These are phyloP conservation scores for Hipposideros larvatus DNA, from an alignment of 2,797 vertebrate genomes.

Conservation along the genomic window DNA sequence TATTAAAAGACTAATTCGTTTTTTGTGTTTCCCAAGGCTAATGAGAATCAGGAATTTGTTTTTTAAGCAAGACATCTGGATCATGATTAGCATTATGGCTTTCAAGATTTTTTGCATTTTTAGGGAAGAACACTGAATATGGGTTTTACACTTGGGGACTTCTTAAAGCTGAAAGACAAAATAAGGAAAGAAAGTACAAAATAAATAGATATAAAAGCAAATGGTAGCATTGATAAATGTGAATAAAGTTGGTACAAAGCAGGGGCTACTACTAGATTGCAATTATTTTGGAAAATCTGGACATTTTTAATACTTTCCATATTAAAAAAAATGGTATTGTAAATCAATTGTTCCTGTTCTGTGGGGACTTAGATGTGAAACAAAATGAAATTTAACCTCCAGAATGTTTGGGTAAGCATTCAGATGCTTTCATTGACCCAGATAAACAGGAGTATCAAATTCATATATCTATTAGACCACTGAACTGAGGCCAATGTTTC, in stretches of 20 bases:
- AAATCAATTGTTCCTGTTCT: not conserved
- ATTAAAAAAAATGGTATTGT: not conserved
- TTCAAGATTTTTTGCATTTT: not conserved
- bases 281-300: not conserved
- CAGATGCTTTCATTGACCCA: not conserved
- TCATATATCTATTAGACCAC: not conserved
- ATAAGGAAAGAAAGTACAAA: not conserved
- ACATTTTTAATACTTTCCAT: not conserved
- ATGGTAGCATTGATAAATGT: not conserved
- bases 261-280: not conserved
- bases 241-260: not conserved
- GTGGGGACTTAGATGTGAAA: not conserved
- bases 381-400: slow-evolving; percentile 1
- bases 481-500: not conserved
- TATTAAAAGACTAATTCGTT: not conserved
- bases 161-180: not conserved
- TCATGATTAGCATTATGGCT: not conserved
- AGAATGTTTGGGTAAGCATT: not conserved
- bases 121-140: not conserved
- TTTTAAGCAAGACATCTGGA: not conserved
- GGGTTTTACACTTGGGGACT: not conserved
- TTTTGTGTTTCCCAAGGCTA: not conserved
- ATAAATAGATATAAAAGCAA: not conserved
- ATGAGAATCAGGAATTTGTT: not conserved
- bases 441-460: slow-evolving; percentile 15